Evolutionary conservation across 2,113 vertebrate species (phyloP).

Genomic region (Antennarius striatus): DNA sequence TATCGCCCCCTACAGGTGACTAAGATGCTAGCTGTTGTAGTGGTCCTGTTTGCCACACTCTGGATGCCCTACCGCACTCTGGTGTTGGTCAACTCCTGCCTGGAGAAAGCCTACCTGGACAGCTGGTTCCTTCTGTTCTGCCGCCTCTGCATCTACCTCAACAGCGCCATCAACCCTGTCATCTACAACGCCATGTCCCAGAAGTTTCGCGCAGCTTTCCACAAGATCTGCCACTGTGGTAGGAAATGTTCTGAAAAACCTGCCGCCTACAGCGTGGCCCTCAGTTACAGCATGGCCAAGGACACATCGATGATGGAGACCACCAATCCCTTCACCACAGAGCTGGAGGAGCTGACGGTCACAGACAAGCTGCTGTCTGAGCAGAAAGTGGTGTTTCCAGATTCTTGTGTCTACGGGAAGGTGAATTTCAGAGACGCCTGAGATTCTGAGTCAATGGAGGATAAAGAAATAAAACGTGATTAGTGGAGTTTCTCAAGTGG

Average conservation of each 20-base stretch:
- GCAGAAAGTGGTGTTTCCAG: slow-evolving; percentile 79
- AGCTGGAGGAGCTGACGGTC: slow-evolving; percentile 89
- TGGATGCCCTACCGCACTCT: slow-evolving; percentile 99
- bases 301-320: slow-evolving; percentile 83
- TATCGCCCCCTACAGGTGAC: slow-evolving; percentile 82
- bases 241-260: slow-evolving; percentile 79
- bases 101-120: slow-evolving; percentile 89
- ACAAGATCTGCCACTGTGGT: slow-evolving; percentile 90
- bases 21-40: slow-evolving; percentile 97
- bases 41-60: slow-evolving; percentile 90
- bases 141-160: slow-evolving; percentile 94
- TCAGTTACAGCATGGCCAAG: slow-evolving; percentile 88
- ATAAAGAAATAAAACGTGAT: background rate
- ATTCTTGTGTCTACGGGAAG: slow-evolving; percentile 78
- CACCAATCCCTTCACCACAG: slow-evolving; percentile 87
- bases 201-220: slow-evolving; percentile 95
- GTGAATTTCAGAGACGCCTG: slow-evolving; percentile 69
- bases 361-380: slow-evolving; percentile 81
- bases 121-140: slow-evolving; percentile 96
- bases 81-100: slow-evolving; percentile 96
- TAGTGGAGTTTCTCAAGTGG: slow-evolving; percentile 32
- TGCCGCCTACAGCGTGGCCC: slow-evolving; percentile 79
- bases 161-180: slow-evolving; percentile 95
- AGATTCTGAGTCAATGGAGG: background rate
- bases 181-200: slow-evolving; percentile 99